A percentile compares a stretch with the other conserved stretches of the same genome.
Evolutionary conservation across 2,888 invertebrate species (phyloP).

Genomic region (Torymus aiolomorphi): DNA sequence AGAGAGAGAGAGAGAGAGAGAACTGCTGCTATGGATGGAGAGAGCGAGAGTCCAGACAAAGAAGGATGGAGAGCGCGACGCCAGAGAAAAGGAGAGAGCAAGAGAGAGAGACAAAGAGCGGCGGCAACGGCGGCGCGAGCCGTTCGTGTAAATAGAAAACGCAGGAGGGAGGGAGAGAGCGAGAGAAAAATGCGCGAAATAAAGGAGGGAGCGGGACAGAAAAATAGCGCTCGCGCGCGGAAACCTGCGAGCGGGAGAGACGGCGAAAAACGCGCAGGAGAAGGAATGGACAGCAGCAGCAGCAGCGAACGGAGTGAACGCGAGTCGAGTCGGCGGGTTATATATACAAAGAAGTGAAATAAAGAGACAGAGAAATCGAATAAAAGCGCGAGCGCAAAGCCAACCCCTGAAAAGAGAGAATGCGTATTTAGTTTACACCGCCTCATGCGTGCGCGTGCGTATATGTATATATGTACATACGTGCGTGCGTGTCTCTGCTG

Average conservation of each 20-base stretch:
- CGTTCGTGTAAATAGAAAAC: neutral
- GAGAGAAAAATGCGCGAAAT: conserved; percentile 34
- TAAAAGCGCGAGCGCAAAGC: conserved; percentile 10
- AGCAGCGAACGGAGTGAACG: conserved; percentile 9
- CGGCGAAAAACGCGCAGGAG: neutral
- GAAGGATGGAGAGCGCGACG: neutral
- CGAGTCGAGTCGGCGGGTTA: conserved; percentile 8
- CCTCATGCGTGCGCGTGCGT: no score
- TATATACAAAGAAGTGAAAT: conserved; percentile 22
- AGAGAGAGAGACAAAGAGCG: conserved; percentile 10
- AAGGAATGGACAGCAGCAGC: conserved; percentile 17
- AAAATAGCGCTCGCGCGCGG: conserved; percentile 13
- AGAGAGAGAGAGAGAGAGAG: neutral
- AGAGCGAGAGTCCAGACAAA: neutral
- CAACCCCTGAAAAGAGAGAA: neutral
- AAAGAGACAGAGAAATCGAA: conserved; percentile 24
- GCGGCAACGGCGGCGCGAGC: neutral
- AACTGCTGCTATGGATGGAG: neutral
- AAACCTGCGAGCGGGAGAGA: conserved; percentile 6
- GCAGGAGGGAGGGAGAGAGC: conserved; percentile 1
- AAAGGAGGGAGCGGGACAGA: conserved; percentile 23
- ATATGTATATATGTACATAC: no score
- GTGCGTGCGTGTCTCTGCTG: neutral
- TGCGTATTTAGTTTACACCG: conserved; percentile 31
- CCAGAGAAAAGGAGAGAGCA: neutral